These are phyloP conservation scores for Pseudococcus jackbeardsleyi DNA, from an alignment of 2,888 invertebrate species.

Conservation along the genomic window DNA sequence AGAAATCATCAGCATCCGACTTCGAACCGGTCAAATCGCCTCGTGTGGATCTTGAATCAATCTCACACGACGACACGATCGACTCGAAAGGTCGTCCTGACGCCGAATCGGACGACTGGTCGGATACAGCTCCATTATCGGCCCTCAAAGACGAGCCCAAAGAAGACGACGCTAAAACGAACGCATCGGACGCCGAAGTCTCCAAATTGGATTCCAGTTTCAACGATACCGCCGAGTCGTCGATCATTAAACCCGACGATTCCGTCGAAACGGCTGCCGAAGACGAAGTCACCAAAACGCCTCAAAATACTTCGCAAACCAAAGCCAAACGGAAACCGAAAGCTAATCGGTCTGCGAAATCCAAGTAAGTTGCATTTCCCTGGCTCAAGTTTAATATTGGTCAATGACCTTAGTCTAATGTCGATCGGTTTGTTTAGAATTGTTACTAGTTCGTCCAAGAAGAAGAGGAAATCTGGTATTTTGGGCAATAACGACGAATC, in stretches of 20 bases:
- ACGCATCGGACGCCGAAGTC: background rate
- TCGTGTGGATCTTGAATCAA: background rate
- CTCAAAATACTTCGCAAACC: slow-evolving; percentile 58
- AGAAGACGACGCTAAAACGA: slow-evolving; percentile 48
- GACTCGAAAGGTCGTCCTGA: background rate
- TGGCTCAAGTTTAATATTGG: background rate
- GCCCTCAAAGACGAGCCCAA: slow-evolving; percentile 59
- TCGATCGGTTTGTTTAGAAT: slow-evolving; percentile 19
- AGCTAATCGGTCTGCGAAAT: slow-evolving; percentile 41
- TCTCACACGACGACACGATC: background rate
- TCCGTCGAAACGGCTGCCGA: slow-evolving; percentile 26
- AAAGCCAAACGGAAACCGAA: slow-evolving; percentile 57
- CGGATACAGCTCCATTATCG: slow-evolving; percentile 55
- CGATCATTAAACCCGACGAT: slow-evolving; percentile 52
- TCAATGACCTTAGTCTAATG: background rate
- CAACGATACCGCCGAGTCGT: slow-evolving; percentile 21
- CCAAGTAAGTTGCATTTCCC: slow-evolving; percentile 39
- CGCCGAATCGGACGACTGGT: slow-evolving; percentile 59
- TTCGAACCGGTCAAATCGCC: slow-evolving; percentile 9
- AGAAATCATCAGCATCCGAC: slow-evolving; percentile 46
- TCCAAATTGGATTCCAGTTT: slow-evolving; percentile 1
- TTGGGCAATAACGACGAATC: slow-evolving; percentile 62
- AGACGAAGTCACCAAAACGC: slow-evolving; percentile 42
- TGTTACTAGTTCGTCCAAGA: slow-evolving; percentile 51
- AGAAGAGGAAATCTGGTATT: slow-evolving; percentile 58